Evolutionary conservation across 2,797 vertebrate species (phyloP).

Genomic region (Zenarchopterus dispar): DNA sequence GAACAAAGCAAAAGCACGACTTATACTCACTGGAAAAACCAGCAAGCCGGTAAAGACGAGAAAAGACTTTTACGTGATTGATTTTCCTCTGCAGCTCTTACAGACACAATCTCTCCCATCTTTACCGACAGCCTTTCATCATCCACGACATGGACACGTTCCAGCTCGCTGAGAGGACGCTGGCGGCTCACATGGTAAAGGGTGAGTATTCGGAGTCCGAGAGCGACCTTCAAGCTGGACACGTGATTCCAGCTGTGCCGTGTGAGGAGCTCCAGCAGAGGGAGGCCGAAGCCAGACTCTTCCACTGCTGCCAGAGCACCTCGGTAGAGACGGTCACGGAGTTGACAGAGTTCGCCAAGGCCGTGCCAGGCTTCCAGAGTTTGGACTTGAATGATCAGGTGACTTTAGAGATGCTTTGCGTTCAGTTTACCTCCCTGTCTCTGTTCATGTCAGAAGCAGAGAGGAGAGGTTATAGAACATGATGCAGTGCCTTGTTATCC

Average conservation of each 20-base stretch:
- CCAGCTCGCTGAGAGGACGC: constrained; percentile 90
- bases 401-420: not conserved
- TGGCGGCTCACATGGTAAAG: constrained; percentile 85
- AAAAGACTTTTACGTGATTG: not conserved
- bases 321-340: constrained; percentile 95
- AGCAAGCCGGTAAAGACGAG: constrained; percentile 83
- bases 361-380: constrained; percentile 90
- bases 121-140: constrained; percentile 87
- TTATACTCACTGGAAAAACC: constrained; percentile 92
- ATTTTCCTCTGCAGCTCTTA: not conserved
- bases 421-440: not conserved
- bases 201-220: constrained; percentile 59
- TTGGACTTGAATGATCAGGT: constrained; percentile 94
- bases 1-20: constrained; percentile 94
- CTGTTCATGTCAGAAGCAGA: not conserved
- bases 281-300: constrained; percentile 91
- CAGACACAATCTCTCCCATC: constrained; percentile 1
- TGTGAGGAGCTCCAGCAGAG: constrained; percentile 82
- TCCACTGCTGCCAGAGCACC: constrained; percentile 92
- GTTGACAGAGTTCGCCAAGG: constrained; percentile 95
- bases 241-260: constrained; percentile 3
- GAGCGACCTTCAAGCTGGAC: constrained; percentile 1
- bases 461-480: not conserved
- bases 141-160: constrained; percentile 96
- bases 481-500: not conserved